Conservation (phyloP, 1,140 invertebrate species). For the Meloidogyne floridensis region DNA sequence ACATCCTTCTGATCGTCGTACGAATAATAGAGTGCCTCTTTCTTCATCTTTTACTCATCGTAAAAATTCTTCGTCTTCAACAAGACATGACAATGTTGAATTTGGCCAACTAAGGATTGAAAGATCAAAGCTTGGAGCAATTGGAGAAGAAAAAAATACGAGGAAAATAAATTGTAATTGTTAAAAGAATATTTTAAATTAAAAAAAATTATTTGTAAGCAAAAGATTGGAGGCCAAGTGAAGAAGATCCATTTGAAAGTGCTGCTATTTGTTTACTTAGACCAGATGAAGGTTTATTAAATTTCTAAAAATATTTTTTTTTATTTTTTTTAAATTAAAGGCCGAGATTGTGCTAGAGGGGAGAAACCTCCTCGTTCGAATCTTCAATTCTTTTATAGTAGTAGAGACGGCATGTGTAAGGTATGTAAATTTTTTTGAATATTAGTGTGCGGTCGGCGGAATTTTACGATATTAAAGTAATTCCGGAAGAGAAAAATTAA, state of each 20-base stretch:
- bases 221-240: not conserved
- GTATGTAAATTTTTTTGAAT: not conserved
- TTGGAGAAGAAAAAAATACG: not conserved
- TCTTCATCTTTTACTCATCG: not conserved
- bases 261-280: slow-evolving; percentile 1
- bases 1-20: slow-evolving; percentile 49
- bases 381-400: not conserved
- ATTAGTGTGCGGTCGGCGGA: too few species aligned
- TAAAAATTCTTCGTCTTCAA: not conserved
- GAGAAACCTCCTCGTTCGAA: not conserved
- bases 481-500: too few species aligned
- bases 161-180: not conserved
- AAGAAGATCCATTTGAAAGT: slow-evolving; percentile 3
- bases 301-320: not conserved
- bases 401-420: not conserved
- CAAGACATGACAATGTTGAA: not conserved
- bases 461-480: too few species aligned
- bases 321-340: not conserved
- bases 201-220: not conserved
- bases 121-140: not conserved
- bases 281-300: not conserved
- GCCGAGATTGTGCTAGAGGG: not conserved
- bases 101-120: not conserved
- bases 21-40: not conserved
- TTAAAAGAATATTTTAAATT: too few species aligned